Conservation (phyloP, 2,888 invertebrate genomes). For the Aspidiotus destructor region DNA sequence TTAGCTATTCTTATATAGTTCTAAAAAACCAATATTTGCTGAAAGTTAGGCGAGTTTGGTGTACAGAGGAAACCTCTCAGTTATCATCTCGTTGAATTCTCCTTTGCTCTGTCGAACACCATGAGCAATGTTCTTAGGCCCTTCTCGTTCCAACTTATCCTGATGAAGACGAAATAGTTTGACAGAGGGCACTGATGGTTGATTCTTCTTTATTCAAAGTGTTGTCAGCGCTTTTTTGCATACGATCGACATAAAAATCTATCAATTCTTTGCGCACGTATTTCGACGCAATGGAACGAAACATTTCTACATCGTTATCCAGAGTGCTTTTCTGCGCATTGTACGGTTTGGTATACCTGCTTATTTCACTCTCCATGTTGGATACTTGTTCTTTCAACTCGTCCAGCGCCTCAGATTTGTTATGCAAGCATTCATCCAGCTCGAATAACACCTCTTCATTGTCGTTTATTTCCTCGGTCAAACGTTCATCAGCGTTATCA, state of each 20-base stretch:
- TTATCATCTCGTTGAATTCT: too few relatives aligned
- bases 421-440: conserved; percentile 18
- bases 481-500: neutral
- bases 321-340: conserved; percentile 10
- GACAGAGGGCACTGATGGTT: conserved; percentile 18
- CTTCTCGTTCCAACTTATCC: too few relatives aligned
- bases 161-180: neutral
- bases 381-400: conserved; percentile 6
- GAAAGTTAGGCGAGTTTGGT: too few relatives aligned
- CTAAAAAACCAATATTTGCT: too few relatives aligned
- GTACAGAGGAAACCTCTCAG: too few relatives aligned
- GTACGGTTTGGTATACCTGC: conserved; percentile 13
- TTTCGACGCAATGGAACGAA: conserved; percentile 11
- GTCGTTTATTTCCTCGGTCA: conserved; percentile 13
- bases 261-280: conserved; percentile 12
- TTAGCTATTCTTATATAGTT: too few relatives aligned
- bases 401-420: neutral
- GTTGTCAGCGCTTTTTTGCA: conserved; percentile 9
- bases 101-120: too few relatives aligned
- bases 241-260: conserved; percentile 22
- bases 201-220: conserved; percentile 5
- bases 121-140: too few relatives aligned
- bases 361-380: conserved; percentile 9
- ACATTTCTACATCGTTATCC: conserved; percentile 10
- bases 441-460: conserved; percentile 17